A percentile compares a stretch with the other conserved stretches of the same genome.
phyloP scores from a whole-genome alignment of 2,797 vertebrate species.

The Scolopax bukidnonensis region DNA sequence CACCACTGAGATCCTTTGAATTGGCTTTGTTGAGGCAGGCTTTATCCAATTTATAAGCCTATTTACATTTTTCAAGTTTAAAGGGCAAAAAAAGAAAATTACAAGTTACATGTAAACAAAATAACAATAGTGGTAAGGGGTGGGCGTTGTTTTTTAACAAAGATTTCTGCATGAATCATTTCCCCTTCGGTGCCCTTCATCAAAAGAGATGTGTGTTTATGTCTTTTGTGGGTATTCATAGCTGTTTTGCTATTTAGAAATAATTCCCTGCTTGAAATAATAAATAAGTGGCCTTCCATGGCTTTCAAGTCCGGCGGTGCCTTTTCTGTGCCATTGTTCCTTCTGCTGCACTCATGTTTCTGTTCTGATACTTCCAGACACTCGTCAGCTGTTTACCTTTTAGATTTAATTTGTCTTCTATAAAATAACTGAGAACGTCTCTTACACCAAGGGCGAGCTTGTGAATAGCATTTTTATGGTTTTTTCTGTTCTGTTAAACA shows the following conservation, averaged over 20 bases:
- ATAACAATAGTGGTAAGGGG: background rate
- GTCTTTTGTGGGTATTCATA: background rate
- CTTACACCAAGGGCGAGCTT: background rate
- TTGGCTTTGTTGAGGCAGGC: background rate
- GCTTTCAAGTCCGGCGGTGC: background rate
- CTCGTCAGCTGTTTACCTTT: background rate
- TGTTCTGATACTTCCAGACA: background rate
- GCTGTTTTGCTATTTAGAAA: background rate
- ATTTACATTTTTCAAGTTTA: background rate
- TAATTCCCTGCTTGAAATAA: background rate
- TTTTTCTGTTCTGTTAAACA: background rate
- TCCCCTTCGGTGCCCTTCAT: background rate
- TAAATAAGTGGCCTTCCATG: background rate
- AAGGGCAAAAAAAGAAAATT: background rate
- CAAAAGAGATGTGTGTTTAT: background rate
- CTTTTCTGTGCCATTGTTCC: background rate
- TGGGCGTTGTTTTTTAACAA: background rate
- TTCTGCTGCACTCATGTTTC: background rate
- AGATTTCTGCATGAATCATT: constrained; percentile 25
- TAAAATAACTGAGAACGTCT: background rate
- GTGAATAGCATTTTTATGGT: background rate
- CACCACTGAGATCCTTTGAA: background rate
- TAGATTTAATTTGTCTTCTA: background rate
- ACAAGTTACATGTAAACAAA: background rate
- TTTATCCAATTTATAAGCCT: background rate